Base-by-base conservation (phyloP, 2,113 vertebrate species). In the Oreochromis aureus region DNA sequence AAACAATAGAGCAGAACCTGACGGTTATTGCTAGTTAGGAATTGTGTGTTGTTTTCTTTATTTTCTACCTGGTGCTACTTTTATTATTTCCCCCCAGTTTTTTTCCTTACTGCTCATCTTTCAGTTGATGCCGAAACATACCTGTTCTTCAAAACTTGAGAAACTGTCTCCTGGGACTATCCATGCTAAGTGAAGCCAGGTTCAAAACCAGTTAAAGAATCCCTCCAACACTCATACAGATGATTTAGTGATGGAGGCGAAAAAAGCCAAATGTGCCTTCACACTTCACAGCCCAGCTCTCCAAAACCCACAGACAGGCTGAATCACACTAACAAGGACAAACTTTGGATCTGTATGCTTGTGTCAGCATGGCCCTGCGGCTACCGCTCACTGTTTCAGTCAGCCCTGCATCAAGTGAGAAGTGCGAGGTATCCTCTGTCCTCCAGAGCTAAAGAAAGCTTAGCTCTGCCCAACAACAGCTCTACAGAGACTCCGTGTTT, bases 301-400 rank as follows among this genome's bases (percentile, higher is more conserved):
- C 18, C 85, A 86, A 84, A 93, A 84, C 73, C 82, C 88, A 84
- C 84, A 76, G 90, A 88, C 89, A 13, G 80, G 66, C 86, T 84
- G 91, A 91, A 90, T 90, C 88, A 80, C 91, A 24, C 81, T 83
- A 91, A 89, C 90, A 87, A 92, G 90, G 88, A 90, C 88, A 79
- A 83, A 89, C 79, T 92, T 84, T 80, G 81, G 80, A 87, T 89
- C 80, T 61, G 51, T 80, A 4, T 53, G 51, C 86, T 81, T 24
- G 19, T 88, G 87, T 92, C 92, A 91, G 84, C 79, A 15, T 27
- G 9, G 81, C 83, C 87, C 88, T 87, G n/a, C 9, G 8, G 89
- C 86, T 83, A 24, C 34, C 2, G n/a, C 5, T 87, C 54, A n/a
- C 81, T 66, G 78, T 41, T 48, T 73, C 85, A 69, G 78, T 86